These are phyloP conservation scores for Heliconius ismenius DNA, from an alignment of 2,888 invertebrate genomes.

Conservation along the genomic window DNA sequence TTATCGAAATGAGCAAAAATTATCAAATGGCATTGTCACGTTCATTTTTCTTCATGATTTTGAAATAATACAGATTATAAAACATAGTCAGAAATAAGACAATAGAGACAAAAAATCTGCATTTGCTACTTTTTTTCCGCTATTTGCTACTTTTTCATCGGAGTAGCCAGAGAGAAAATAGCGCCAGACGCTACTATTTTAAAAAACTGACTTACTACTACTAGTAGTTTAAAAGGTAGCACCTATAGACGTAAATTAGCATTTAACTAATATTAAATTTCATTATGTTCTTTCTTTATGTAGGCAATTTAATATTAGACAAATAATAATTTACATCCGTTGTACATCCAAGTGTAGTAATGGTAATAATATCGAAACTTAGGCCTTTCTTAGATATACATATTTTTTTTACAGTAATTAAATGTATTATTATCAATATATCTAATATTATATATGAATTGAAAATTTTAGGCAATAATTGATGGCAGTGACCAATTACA, in stretches of 20 bases:
- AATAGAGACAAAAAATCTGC: not conserved
- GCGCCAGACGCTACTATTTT: too few relatives aligned
- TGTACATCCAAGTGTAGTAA: too few relatives aligned
- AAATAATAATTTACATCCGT: not conserved
- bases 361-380: too few relatives aligned
- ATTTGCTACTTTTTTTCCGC: not conserved
- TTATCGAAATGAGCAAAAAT: not conserved
- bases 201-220: not conserved
- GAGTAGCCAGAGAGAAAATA: too few relatives aligned
- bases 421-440: not conserved
- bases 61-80: conserved; percentile 5
- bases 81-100: conserved; percentile 10
- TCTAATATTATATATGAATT: not conserved
- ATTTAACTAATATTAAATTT: not conserved
- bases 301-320: not conserved
- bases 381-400: not conserved
- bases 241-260: not conserved
- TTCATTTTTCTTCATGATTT: conserved; percentile 19
- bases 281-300: not conserved
- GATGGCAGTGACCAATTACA: conserved; percentile 8
- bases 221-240: not conserved
- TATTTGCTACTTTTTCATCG: not conserved
- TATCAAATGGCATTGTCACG: conserved; percentile 9
- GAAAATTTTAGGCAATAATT: not conserved
- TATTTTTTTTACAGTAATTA: not conserved